phyloP scores from a whole-genome alignment of 2,888 invertebrate species.

The Margaritifera margaritifera region DNA sequence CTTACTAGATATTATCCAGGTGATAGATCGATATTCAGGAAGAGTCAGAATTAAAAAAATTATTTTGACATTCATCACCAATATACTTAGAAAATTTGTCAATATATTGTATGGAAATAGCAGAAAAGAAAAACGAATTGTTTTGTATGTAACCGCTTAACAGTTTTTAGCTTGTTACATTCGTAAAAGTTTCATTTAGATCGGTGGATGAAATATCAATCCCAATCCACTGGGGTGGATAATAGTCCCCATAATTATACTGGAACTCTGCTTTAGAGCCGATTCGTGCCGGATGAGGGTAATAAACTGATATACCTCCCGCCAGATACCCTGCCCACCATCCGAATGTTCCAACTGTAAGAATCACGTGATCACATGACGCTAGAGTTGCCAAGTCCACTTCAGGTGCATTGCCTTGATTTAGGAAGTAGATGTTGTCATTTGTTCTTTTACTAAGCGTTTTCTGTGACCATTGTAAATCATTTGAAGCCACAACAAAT shows the following conservation, averaged over 20 bases:
- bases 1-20: too few species aligned
- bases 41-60: too few species aligned
- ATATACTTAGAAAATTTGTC: too few species aligned
- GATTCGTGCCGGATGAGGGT: conserved; percentile 12
- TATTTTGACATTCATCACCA: too few species aligned
- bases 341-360: conserved; percentile 28
- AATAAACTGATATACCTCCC: conserved; percentile 23
- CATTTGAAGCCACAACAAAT: conserved; percentile 28
- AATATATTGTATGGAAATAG: too few species aligned
- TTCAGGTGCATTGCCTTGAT: not conserved
- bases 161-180: too few species aligned
- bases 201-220: not conserved
- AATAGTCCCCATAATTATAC: conserved; percentile 14
- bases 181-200: too few species aligned
- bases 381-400: conserved; percentile 23
- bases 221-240: conserved; percentile 23
- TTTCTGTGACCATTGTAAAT: conserved; percentile 18
- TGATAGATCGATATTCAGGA: too few species aligned
- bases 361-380: conserved; percentile 25
- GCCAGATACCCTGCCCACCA: conserved; percentile 38
- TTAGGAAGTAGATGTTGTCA: too few species aligned
- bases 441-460: too few species aligned
- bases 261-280: conserved; percentile 19
- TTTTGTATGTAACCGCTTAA: too few species aligned
- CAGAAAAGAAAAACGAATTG: too few species aligned